These are phyloP conservation scores for Philereme vetulata DNA, from an alignment of 2,888 invertebrate species.

Conservation along the genomic window DNA sequence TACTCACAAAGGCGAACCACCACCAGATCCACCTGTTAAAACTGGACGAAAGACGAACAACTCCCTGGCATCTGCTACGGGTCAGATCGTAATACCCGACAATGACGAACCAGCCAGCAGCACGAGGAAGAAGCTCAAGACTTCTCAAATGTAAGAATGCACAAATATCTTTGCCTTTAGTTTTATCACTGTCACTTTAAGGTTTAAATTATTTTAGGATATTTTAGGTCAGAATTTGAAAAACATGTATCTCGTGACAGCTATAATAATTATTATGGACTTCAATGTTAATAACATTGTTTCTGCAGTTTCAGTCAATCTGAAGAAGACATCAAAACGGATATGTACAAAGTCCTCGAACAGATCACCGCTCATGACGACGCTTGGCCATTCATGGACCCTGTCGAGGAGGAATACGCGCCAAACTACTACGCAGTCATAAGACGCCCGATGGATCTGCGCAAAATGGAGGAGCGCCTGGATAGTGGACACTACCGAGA, in stretches of 20 bases:
- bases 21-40: conserved; percentile 67
- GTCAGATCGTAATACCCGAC: conserved; percentile 90
- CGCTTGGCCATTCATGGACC: conserved; percentile 97
- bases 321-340: conserved; percentile 93
- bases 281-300: too few relatives aligned
- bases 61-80: conserved; percentile 92
- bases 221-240: too few relatives aligned
- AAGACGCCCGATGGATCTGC: conserved; percentile 93
- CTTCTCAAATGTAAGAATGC: conserved; percentile 86
- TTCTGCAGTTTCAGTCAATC: conserved; percentile 88
- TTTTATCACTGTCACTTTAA: too few relatives aligned
- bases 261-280: too few relatives aligned
- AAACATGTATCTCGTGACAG: too few relatives aligned
- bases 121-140: conserved; percentile 85
- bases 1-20: conserved; percentile 69
- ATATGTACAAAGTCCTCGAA: conserved; percentile 96
- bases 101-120: conserved; percentile 72
- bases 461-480: conserved; percentile 93
- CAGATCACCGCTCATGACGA: conserved; percentile 94
- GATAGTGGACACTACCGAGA: conserved; percentile 91
- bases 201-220: too few relatives aligned
- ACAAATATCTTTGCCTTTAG: too few relatives aligned
- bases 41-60: conserved; percentile 93
- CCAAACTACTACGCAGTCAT: conserved; percentile 92
- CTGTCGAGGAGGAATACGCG: conserved; percentile 96